Percentiles rank a stretch among this genome's conserved stretches.
Conservation (phyloP, 2,797 vertebrate genomes). For the Zenarchopterus dispar region DNA sequence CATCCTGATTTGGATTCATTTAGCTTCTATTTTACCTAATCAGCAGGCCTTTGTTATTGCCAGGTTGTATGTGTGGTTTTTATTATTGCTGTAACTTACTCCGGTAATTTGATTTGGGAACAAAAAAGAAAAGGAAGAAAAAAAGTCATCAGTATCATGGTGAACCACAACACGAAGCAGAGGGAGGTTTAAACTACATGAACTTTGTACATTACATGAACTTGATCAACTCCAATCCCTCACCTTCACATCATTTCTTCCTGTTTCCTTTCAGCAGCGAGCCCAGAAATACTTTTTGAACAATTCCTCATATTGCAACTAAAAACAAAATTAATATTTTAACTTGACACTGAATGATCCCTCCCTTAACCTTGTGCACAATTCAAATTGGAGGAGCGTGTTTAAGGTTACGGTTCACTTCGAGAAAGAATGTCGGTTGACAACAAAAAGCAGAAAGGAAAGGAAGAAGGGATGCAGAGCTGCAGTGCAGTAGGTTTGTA, state of each 20-base stretch:
- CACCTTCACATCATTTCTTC: conserved; percentile 29
- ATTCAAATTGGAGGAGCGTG: conserved; percentile 44
- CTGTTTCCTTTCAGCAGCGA: conserved; percentile 38
- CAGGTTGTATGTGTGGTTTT: conserved; percentile 68
- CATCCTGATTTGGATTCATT: conserved; percentile 78
- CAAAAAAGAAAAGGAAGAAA: neutral
- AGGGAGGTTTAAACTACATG: conserved; percentile 26
- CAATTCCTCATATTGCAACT: conserved; percentile 41
- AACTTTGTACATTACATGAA: no score
- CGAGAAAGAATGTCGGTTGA: conserved; percentile 40
- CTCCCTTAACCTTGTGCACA: conserved; percentile 51
- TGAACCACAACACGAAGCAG: conserved; percentile 30
- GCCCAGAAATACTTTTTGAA: conserved; percentile 31
- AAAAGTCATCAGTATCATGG: conserved; percentile 43
- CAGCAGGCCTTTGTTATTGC: conserved; percentile 71
- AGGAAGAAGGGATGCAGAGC: conserved; percentile 54
- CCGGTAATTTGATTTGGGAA: conserved; percentile 68
- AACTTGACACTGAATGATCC: conserved; percentile 28
- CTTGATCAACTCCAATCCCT: conserved; percentile 9
- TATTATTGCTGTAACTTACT: conserved; percentile 72
- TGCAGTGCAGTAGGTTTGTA: conserved; percentile 64
- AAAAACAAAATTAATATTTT: conserved; percentile 29
- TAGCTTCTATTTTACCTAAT: conserved; percentile 79
- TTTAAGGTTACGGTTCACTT: conserved; percentile 31
- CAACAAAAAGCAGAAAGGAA: conserved; percentile 45